Conservation (phyloP, 2,888 invertebrate species). For the Acleris emargana region DNA sequence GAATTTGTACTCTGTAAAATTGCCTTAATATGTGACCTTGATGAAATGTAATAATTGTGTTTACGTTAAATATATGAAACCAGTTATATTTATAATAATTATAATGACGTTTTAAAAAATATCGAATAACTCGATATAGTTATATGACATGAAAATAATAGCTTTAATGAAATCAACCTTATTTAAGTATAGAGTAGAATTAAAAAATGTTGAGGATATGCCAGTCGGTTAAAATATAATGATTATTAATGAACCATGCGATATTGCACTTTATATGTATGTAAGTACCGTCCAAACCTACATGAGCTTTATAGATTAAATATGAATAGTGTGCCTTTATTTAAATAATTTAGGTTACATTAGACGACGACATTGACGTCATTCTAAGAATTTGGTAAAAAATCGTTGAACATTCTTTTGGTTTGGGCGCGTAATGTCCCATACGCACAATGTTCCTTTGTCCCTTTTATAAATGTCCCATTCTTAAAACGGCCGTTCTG, state of each 20-base stretch:
- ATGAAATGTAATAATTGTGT: no score
- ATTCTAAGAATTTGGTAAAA: background rate
- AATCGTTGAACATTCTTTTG: no score
- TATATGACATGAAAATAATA: conserved; percentile 15
- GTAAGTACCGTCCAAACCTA: conserved; percentile 31
- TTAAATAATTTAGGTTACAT: background rate
- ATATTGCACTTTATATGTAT: conserved; percentile 18
- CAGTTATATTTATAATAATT: background rate
- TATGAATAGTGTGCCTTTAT: conserved; percentile 22
- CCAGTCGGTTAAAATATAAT: conserved; percentile 9
- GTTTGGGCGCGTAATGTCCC: no score
- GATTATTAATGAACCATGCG: no score
- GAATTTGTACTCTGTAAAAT: no score
- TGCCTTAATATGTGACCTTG: no score
- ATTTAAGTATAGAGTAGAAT: conserved; percentile 8
- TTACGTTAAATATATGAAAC: background rate
- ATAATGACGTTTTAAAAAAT: background rate
- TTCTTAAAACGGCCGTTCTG: no score
- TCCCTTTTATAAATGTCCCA: no score
- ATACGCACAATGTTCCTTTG: no score
- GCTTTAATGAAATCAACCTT: conserved; percentile 26
- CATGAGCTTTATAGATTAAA: conserved; percentile 21
- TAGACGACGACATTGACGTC: background rate
- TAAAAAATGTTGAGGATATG: conserved; percentile 26
- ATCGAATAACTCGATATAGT: background rate